phyloP scores from a whole-genome alignment of 2,797 vertebrate genomes.

The Lutra lutra region DNA sequence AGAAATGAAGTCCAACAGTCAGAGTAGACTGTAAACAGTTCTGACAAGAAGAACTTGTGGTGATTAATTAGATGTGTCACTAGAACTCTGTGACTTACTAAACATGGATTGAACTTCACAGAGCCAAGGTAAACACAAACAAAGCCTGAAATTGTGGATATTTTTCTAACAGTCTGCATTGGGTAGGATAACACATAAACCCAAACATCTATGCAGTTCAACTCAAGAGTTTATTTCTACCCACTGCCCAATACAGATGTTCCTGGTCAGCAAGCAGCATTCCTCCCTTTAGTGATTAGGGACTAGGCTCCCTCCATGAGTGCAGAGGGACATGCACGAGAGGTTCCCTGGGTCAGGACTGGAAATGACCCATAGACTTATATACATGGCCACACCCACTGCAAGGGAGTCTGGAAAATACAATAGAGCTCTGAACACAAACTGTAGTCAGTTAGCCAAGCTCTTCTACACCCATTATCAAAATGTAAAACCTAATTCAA shows the following conservation, averaged over 20 bases:
- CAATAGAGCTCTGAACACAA: not conserved
- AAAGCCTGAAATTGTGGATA: slow-evolving; percentile 57
- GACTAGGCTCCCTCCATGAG: not conserved
- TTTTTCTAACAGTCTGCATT: slow-evolving; percentile 40
- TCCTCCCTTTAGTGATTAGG: not conserved
- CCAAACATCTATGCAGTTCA: slow-evolving; percentile 32
- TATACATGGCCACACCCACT: not conserved
- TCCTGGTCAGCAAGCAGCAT: not conserved
- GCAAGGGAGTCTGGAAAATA: not conserved
- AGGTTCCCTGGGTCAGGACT: not conserved
- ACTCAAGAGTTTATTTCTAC: slow-evolving; percentile 34
- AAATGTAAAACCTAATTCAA: slow-evolving; percentile 50
- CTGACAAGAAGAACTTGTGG: slow-evolving; percentile 59
- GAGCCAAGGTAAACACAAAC: slow-evolving; percentile 65
- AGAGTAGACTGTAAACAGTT: slow-evolving; percentile 51
- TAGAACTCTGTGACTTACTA: slow-evolving; percentile 38
- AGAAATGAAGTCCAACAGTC: slow-evolving; percentile 38
- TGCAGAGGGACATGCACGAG: not conserved
- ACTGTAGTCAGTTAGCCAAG: not conserved
- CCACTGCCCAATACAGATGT: not conserved
- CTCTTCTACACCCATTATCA: not conserved
- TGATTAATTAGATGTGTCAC: slow-evolving; percentile 64
- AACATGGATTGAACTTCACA: slow-evolving; percentile 58
- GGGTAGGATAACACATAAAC: slow-evolving; percentile 30
- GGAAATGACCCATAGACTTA: not conserved